These are phyloP conservation scores for Mystacides longicornis DNA, from an alignment of 2,888 invertebrate genomes.

Conservation along the genomic window DNA sequence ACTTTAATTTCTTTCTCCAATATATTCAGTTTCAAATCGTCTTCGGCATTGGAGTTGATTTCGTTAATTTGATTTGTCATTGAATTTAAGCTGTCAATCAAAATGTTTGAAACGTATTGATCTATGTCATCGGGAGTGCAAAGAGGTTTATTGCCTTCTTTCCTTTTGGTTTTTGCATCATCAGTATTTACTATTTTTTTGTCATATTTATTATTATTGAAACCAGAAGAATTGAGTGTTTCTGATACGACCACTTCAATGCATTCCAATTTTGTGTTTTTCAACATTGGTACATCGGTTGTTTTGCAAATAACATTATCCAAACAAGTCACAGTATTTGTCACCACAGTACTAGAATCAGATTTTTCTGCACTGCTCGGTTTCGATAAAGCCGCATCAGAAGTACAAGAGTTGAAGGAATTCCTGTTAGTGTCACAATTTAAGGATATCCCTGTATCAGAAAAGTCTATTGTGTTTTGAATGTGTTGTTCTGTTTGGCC, in stretches of 20 bases:
- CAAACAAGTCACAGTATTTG: slow-evolving; percentile 18
- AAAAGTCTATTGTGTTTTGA: slow-evolving; percentile 14
- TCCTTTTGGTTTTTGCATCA: slow-evolving; percentile 3
- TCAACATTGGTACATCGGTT: slow-evolving; percentile 4
- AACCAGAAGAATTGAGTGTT: slow-evolving; percentile 31
- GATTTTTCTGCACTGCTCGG: slow-evolving; percentile 19
- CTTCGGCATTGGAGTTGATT: slow-evolving; percentile 39
- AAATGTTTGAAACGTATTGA: slow-evolving; percentile 46
- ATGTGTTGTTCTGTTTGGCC: slow-evolving; percentile 30
- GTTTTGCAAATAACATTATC: slow-evolving; percentile 14
- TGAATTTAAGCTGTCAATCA: slow-evolving; percentile 47
- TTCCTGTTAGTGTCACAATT: slow-evolving; percentile 20
- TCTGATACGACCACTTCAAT: slow-evolving; percentile 45
- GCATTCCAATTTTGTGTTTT: slow-evolving; percentile 30
- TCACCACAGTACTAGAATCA: slow-evolving; percentile 19
- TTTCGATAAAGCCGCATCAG: slow-evolving; percentile 15
- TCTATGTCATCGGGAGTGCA: slow-evolving; percentile 36
- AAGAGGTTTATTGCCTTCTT: slow-evolving; percentile 8
- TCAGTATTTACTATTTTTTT: neutral
- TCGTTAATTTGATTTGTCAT: slow-evolving; percentile 43
- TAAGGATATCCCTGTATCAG: slow-evolving; percentile 18
- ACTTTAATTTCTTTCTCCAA: slow-evolving; percentile 48
- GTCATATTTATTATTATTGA: slow-evolving; percentile 23
- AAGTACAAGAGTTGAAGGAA: slow-evolving; percentile 13
- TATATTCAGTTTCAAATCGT: slow-evolving; percentile 39